Base-by-base conservation (phyloP, 1,140 invertebrate species). In the Oppia nitens region DNA sequence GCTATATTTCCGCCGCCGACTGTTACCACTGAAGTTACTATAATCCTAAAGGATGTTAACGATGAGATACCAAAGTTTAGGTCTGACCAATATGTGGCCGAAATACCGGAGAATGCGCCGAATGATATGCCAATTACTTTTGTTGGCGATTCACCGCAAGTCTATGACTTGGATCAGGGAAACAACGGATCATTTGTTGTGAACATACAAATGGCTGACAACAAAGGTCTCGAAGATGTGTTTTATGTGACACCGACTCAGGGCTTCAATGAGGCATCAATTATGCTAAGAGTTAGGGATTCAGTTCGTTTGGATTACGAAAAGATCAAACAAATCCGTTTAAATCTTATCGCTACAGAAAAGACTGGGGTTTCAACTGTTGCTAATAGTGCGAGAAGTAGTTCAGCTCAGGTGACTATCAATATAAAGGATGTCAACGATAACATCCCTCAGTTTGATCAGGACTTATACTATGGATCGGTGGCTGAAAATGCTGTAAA, bases 11-110 rank as follows among this genome's bases (percentile, higher is more conserved):
- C 84, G 4, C 68, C 79, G 23, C 85, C 85, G 0, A 83, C 78
- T 54, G 81, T 83, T 0, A 82, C 79, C 6, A 94, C 90, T 0
- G 86, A 94, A 73, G 83, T 94, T 0, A 94, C 89, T 0, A 80
- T 97, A 29, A 88, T 93, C 57, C 75, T 97, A 9, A 83, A 81
- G n/a, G 92, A 97, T 74, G 82, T 94, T 0, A 95, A 96, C 70
- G 92, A 96, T 74, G 89, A 95, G 74, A 83, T 79, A 2, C 91
- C 92, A 6, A 80, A 74, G 45, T 97, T 96, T 69, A 76, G 81
- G 45, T 85, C 81, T 66, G 64, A 73, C 0, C 70, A 75, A 57
- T 96, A 96, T 73, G 75, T 83, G 20, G 89, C 86, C 27, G 87
- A 92, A 74, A 83, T 97, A 29, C 81, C 85, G 47, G 92, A 96